A percentile compares a stretch with the other conserved stretches of the same genome.
phyloP scores from a whole-genome alignment of 1,140 invertebrate genomes.

The Leptinotarsa undecemlineata region DNA sequence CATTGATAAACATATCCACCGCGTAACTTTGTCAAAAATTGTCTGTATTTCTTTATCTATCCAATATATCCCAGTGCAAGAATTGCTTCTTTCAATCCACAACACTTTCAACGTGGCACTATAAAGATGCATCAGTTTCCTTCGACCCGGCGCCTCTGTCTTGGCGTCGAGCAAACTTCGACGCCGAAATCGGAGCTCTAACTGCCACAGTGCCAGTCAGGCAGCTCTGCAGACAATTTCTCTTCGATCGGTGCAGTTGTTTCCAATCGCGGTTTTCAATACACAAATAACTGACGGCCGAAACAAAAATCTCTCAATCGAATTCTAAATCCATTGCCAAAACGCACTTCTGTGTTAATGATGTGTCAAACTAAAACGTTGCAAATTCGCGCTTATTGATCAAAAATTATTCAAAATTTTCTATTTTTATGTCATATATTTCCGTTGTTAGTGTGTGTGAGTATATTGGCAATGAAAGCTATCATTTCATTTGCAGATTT shows the following conservation, averaged over 20 bases:
- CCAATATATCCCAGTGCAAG: no score
- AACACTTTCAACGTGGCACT: no score
- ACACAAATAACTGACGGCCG: background rate
- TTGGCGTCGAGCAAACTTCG: background rate
- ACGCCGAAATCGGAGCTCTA: background rate
- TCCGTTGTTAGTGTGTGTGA: background rate
- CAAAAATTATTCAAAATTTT: no score
- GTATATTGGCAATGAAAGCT: slow-evolving; percentile 2
- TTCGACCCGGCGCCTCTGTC: background rate
- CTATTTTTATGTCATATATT: no score
- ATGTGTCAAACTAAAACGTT: background rate
- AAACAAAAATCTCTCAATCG: background rate
- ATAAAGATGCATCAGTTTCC: background rate
- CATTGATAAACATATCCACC: no score
- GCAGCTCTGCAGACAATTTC: background rate
- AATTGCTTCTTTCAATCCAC: no score
- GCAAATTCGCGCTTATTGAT: background rate
- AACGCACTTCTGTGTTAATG: background rate
- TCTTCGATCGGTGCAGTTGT: slow-evolving; percentile 1
- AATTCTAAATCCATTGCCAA: background rate
- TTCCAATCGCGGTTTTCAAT: background rate
- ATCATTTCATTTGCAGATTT: slow-evolving; percentile 1
- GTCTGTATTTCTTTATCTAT: no score
- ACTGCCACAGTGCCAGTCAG: slow-evolving; percentile 1
- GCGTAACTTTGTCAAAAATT: no score